phyloP scores from a whole-genome alignment of 2,113 vertebrate species.

The Gymnarchus niloticus region DNA sequence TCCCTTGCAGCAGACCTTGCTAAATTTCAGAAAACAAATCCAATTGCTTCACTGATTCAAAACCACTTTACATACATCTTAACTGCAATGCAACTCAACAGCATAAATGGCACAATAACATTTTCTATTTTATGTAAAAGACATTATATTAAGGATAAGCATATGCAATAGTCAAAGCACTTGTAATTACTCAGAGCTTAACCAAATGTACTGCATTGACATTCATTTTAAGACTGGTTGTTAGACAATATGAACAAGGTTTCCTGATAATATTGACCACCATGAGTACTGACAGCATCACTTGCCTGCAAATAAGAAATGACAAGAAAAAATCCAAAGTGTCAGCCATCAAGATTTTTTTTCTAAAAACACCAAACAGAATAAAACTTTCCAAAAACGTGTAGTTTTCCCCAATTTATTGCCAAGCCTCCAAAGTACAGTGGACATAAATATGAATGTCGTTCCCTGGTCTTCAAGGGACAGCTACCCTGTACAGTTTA shows the following conservation, averaged over 20 bases:
- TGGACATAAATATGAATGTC: background rate
- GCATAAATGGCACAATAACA: background rate
- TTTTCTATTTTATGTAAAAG: background rate
- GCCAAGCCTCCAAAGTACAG: background rate
- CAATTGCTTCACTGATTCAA: background rate
- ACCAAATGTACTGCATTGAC: background rate
- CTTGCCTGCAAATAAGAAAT: background rate
- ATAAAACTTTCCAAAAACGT: background rate
- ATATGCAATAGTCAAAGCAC: background rate
- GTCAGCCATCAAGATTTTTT: background rate
- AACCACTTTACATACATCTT: background rate
- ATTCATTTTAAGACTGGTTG: background rate
- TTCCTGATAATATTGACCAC: background rate
- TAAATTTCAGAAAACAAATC: background rate
- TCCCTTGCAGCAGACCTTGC: background rate
- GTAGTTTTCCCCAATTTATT: background rate
- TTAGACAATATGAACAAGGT: background rate
- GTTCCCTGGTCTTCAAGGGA: background rate
- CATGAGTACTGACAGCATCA: background rate
- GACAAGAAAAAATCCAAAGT: background rate
- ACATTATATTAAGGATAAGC: background rate
- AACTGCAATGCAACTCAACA: background rate
- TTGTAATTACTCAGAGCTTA: background rate
- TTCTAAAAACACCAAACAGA: background rate
- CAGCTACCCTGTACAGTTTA: too few relatives aligned